Evolutionary conservation across 2,113 vertebrate species (phyloP).

Genomic region (Lagopus leucura): DNA sequence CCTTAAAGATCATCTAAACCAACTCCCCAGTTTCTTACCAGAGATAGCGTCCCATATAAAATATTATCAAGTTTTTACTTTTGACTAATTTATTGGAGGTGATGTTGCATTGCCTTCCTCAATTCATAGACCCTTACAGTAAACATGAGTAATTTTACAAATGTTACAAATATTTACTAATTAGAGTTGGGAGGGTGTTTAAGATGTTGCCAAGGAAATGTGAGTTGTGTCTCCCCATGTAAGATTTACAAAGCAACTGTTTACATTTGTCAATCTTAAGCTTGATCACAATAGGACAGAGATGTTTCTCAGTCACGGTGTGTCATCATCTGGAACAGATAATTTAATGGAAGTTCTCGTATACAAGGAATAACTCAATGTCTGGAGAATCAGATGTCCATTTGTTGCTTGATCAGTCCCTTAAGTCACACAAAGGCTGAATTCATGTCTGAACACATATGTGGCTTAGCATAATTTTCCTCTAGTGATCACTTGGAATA

Average conservation of each 20-base stretch:
- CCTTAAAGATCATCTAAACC: too few relatives aligned
- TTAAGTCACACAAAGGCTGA: not conserved
- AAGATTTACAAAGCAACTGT: not conserved
- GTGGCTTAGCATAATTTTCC: not conserved
- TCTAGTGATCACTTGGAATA: not conserved
- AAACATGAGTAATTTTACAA: not conserved
- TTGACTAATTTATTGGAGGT: too few relatives aligned
- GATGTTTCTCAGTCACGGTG: not conserved
- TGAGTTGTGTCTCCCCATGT: not conserved
- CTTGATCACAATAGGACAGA: not conserved
- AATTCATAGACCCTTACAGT: not conserved
- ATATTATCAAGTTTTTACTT: too few relatives aligned
- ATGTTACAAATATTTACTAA: not conserved
- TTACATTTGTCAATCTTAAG: not conserved
- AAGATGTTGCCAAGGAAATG: not conserved
- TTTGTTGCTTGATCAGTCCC: not conserved
- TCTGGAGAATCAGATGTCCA: not conserved
- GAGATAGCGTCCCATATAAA: too few relatives aligned
- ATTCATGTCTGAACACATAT: rapidly evolving
- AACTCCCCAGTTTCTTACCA: too few relatives aligned
- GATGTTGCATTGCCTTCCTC: not conserved
- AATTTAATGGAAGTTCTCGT: not conserved
- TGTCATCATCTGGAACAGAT: not conserved
- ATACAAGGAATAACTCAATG: not conserved
- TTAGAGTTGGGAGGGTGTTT: not conserved